Base-by-base conservation (phyloP, 2,797 vertebrate genomes). In the Anguilla marmorata region DNA sequence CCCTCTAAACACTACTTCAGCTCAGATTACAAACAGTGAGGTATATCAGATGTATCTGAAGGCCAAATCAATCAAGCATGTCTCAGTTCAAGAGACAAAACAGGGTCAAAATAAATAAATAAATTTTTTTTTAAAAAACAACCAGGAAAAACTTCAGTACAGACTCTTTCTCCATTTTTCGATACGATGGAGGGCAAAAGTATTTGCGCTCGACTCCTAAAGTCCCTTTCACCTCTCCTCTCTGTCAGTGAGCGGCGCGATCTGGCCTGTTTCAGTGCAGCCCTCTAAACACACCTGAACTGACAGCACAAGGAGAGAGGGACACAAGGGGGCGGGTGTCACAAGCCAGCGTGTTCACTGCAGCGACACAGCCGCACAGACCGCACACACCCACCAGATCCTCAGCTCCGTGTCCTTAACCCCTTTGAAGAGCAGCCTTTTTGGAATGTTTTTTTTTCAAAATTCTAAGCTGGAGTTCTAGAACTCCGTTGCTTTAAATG, bases 281-380 rank as follows among this genome's bases (percentile, higher is more conserved):
- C 82, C 85, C 89, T 90, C 86, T 92, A 92, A 58, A 90, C 90
- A 89, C 88, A 91, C 89, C 88, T 91, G 90, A 92, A 88, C 91
- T 92, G 92, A 91, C 86, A 89, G 89, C 87, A 89, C 72, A 85
- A 89, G 84, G 69, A 87, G 90, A 91, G 79, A 86, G 87, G 89
- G 84, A 90, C 87, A 90, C 88, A 89, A 84, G 86, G 33, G 72
- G 24, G 54, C n/a, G 33, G 86, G 76, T 11, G 52, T 30, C 45
- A 83, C 33, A 45, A 27, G 12, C 2, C 69, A 54, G 54, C 27
- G 33, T 79, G 83, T 56, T 24, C 54, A 79, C 50, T 56, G 66
- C 45, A 1, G 33, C 19, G 52, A 60, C 7, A 30, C 27, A 74
- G 27, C 30, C 19, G 24, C 74, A 45, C 33, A 45, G 33, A 79